These are phyloP conservation scores for Empidonax alnorum DNA, from an alignment of 2,113 vertebrate species.

Conservation along the genomic window DNA sequence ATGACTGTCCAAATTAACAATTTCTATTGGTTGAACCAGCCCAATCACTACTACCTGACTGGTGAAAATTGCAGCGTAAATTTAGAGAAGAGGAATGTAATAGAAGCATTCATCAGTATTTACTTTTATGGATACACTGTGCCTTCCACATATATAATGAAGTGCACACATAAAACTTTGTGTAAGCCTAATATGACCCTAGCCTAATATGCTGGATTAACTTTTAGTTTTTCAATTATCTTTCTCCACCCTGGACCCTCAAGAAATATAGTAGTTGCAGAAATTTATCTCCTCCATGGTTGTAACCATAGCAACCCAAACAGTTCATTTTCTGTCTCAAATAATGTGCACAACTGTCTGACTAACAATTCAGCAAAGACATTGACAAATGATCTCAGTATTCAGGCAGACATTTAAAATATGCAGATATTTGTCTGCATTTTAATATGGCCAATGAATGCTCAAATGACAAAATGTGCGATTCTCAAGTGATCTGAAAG, in stretches of 20 bases:
- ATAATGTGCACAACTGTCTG: constrained; percentile 67
- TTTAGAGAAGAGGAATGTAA: neutral
- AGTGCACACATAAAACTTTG: neutral
- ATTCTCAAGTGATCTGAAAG: constrained; percentile 53
- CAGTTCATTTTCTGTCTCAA: constrained; percentile 76
- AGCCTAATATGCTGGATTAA: neutral
- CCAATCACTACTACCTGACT: neutral
- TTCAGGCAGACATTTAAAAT: constrained; percentile 77
- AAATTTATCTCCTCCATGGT: constrained; percentile 59
- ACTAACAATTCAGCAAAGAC: constrained; percentile 74
- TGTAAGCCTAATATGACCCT: neutral
- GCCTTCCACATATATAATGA: neutral
- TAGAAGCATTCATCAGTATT: neutral
- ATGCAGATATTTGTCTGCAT: constrained; percentile 77
- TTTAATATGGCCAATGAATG: constrained; percentile 72
- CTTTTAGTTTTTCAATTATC: constrained; percentile 42
- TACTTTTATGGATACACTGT: neutral
- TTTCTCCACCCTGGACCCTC: neutral
- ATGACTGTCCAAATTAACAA: neutral
- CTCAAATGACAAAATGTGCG: constrained; percentile 64
- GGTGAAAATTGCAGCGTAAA: neutral
- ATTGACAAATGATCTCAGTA: constrained; percentile 78
- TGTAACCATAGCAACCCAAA: constrained; percentile 78
- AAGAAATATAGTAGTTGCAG: constrained; percentile 60
- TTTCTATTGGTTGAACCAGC: neutral